Evolutionary conservation across 2,888 invertebrate species (phyloP).

Genomic region (Eupithecia centaureata): DNA sequence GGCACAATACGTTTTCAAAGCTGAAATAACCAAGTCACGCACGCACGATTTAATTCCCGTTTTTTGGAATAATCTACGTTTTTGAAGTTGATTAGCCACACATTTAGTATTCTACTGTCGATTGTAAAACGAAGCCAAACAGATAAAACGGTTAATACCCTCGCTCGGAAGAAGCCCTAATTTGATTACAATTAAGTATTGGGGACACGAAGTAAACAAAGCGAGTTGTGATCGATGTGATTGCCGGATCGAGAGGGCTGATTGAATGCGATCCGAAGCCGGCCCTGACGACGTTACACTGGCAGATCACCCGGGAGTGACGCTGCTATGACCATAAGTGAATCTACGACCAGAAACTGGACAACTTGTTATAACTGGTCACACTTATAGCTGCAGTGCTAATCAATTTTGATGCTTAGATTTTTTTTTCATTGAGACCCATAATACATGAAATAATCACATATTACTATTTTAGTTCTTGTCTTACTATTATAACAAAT

Average conservation of each 20-base stretch:
- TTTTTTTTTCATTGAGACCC: too few species aligned
- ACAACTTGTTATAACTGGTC: neutral
- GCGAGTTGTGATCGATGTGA: constrained; percentile 20
- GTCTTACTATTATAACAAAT: too few species aligned
- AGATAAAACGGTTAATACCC: constrained; percentile 9
- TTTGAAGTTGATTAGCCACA: neutral
- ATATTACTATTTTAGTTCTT: too few species aligned
- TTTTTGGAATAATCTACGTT: neutral
- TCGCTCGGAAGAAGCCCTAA: constrained; percentile 12
- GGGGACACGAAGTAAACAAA: constrained; percentile 20
- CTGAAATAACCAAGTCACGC: neutral
- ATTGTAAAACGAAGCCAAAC: constrained; percentile 4
- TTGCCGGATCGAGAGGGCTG: constrained; percentile 29
- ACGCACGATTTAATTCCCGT: neutral
- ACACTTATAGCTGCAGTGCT: too few species aligned
- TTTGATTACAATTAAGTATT: constrained; percentile 17
- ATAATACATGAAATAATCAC: too few species aligned
- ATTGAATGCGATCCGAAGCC: constrained; percentile 38
- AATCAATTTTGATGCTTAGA: too few species aligned
- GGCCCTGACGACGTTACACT: neutral
- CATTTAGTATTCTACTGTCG: constrained; percentile 12
- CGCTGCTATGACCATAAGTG: neutral
- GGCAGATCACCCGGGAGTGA: too few species aligned
- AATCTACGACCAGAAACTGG: neutral
- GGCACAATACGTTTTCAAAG: neutral